Conservation (phyloP, 1,140 invertebrate genomes). For the Aethina tumida region DNA sequence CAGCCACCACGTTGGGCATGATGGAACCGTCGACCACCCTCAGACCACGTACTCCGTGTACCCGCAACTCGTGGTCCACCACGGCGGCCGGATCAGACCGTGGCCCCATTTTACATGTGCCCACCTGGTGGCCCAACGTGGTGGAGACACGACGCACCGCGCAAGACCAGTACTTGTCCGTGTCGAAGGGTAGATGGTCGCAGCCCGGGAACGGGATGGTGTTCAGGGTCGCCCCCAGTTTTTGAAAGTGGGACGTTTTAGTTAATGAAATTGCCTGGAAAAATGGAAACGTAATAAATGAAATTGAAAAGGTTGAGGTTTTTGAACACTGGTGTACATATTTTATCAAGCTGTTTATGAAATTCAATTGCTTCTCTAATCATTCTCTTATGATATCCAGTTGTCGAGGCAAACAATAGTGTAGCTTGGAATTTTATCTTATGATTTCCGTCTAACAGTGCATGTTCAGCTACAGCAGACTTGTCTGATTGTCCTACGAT, state of each 20-base stretch:
- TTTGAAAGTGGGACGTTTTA: constrained; percentile 21
- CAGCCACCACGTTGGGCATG: constrained; percentile 52
- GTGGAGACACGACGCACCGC: constrained; percentile 34
- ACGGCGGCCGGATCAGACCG: constrained; percentile 44
- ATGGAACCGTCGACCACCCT: constrained; percentile 52
- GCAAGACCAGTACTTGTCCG: constrained; percentile 43
- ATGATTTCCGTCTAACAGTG: no score
- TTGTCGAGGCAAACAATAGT: no score
- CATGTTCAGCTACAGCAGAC: no score
- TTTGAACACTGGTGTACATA: no score
- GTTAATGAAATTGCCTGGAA: constrained; percentile 27
- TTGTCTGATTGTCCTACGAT: no score
- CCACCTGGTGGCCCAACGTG: constrained; percentile 42
- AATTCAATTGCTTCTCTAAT: no score
- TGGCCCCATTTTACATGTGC: constrained; percentile 57
- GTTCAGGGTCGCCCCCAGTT: constrained; percentile 27
- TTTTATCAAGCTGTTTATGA: no score
- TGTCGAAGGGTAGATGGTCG: constrained; percentile 23
- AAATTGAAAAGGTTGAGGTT: no score
- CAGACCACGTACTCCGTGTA: constrained; percentile 44
- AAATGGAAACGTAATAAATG: neutral
- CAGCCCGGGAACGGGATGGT: constrained; percentile 38
- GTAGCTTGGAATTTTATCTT: no score
- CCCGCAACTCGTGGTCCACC: constrained; percentile 43
- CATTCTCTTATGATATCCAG: no score